These are phyloP conservation scores for Microcebus jonahi DNA, from an alignment of 2,113 vertebrate species.

Conservation along the genomic window DNA sequence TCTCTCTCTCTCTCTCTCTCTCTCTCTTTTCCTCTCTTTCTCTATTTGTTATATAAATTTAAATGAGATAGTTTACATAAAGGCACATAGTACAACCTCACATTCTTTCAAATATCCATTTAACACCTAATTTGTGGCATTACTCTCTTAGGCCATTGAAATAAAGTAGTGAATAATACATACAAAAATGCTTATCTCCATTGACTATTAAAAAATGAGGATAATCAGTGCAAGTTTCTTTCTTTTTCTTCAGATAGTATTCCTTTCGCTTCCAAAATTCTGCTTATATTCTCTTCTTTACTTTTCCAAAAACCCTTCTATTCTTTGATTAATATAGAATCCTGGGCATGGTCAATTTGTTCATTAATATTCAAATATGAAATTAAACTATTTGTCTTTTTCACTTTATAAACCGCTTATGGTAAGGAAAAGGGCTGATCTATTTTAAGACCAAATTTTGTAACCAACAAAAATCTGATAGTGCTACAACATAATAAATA, in stretches of 20 bases:
- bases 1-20: background rate
- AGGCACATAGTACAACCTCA: background rate
- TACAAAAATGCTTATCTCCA: background rate
- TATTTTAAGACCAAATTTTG: constrained; percentile 22
- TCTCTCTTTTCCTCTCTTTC: background rate
- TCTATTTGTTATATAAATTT: background rate
- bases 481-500: background rate
- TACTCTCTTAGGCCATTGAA: background rate
- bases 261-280: background rate
- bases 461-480: constrained; percentile 22
- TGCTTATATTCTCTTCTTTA: background rate
- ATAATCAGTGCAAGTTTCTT: background rate
- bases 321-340: background rate
- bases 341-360: background rate
- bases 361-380: background rate
- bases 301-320: background rate
- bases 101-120: background rate
- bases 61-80: background rate
- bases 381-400: background rate
- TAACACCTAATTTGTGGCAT: background rate
- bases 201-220: background rate
- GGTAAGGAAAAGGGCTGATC: background rate
- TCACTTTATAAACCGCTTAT: background rate
- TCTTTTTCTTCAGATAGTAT: background rate
- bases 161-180: background rate